Evolutionary conservation across 2,888 invertebrate genomes (phyloP).

Genomic region (Baccha elongata): DNA sequence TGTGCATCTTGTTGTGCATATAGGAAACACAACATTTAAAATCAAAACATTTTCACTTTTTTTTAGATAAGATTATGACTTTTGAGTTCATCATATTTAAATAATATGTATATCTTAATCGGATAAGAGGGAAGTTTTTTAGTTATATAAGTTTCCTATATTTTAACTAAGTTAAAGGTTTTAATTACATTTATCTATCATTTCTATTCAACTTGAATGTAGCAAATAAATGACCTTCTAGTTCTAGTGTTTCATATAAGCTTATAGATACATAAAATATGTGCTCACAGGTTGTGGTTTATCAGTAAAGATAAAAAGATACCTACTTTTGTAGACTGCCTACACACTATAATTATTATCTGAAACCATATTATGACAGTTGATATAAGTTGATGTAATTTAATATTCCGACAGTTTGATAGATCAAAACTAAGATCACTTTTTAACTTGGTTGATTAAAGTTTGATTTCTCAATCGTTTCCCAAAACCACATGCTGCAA

Average conservation of each 20-base stretch:
- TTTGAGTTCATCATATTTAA: too few species aligned
- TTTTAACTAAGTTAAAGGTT: too few species aligned
- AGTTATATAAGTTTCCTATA: too few species aligned
- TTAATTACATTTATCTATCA: constrained; percentile 20
- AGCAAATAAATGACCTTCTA: constrained; percentile 35
- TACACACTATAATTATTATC: background rate
- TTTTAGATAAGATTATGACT: too few species aligned
- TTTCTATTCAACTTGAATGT: constrained; percentile 1
- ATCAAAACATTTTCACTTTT: too few species aligned
- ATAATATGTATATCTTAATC: too few species aligned
- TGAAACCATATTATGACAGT: background rate
- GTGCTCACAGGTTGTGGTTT: constrained; percentile 1
- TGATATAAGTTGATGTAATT: constrained; percentile 8
- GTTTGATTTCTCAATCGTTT: background rate
- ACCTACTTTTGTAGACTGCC: background rate
- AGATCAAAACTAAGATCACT: background rate
- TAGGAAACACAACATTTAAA: too few species aligned
- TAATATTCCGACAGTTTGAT: constrained; percentile 9
- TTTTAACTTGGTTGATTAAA: background rate
- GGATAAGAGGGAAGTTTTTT: too few species aligned
- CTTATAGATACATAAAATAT: background rate
- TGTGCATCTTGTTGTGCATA: too few species aligned
- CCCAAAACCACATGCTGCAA: background rate
- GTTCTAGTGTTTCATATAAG: background rate
- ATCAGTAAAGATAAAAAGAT: background rate